Conservation (phyloP, 2,888 invertebrate genomes). For the Ochropleura leucogaster region DNA sequence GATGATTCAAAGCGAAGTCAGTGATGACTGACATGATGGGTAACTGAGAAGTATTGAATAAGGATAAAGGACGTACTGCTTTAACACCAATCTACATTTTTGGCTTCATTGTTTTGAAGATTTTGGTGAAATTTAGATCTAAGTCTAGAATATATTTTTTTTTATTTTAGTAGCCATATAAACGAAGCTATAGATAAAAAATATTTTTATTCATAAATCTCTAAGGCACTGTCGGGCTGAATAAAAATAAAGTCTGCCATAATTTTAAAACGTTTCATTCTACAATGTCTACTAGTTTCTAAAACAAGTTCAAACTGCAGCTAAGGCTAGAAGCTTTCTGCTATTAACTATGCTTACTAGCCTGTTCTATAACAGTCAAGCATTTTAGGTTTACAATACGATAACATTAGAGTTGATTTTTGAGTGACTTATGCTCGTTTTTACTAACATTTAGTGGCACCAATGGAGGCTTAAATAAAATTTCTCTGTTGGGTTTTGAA, state of each 20-base stretch:
- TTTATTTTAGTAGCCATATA: not conserved
- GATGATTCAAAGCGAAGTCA: not conserved
- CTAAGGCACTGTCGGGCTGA: not conserved
- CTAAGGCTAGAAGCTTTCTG: not conserved
- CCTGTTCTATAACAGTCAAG: not conserved
- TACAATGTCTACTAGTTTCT: not conserved
- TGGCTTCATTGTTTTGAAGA: no score
- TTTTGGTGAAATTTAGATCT: not conserved
- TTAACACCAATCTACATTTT: not conserved
- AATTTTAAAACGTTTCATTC: slow-evolving; percentile 8
- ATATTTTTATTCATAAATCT: not conserved
- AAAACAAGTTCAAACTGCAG: slow-evolving; percentile 3
- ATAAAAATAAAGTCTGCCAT: slow-evolving; percentile 3
- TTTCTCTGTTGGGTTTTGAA: not conserved
- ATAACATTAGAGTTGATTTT: not conserved
- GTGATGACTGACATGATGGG: not conserved
- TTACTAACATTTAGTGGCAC: not conserved
- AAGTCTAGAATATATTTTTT: not conserved
- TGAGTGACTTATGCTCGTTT: not conserved
- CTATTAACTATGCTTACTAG: not conserved
- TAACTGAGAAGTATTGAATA: not conserved
- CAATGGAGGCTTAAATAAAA: not conserved
- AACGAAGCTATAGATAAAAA: not conserved
- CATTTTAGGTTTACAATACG: not conserved
- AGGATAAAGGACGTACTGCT: not conserved